Percentiles rank a stretch among this genome's conserved stretches.
Evolutionary conservation across 2,797 vertebrate species (phyloP).

Genomic region (Ptychadena robeensis): DNA sequence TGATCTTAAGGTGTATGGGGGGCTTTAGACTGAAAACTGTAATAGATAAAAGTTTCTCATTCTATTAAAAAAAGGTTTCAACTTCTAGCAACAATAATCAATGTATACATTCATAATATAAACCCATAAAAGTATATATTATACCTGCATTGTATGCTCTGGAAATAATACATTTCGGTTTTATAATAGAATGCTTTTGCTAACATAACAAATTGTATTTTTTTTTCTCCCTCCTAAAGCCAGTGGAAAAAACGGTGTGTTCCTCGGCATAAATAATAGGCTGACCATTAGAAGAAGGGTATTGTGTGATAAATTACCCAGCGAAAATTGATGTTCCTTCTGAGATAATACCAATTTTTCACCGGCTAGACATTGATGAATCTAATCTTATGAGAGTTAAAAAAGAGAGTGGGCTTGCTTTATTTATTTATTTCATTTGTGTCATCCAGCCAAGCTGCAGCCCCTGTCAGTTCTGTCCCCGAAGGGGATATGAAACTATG

Average conservation of each 20-base stretch:
- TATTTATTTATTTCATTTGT: constrained; percentile 8
- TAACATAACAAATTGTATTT: neutral
- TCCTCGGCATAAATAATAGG: constrained; percentile 28
- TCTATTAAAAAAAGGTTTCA: too few species aligned
- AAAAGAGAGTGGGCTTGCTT: constrained; percentile 11
- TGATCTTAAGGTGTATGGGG: too few species aligned
- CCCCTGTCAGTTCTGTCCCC: neutral
- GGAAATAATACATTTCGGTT: neutral
- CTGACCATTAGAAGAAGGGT: constrained; percentile 38
- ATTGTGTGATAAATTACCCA: constrained; percentile 43
- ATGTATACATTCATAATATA: too few species aligned
- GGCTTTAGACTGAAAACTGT: too few species aligned
- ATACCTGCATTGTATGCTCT: too few species aligned
- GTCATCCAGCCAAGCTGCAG: neutral
- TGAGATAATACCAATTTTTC: constrained; percentile 45
- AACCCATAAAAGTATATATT: too few species aligned
- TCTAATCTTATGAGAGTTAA: constrained; percentile 28
- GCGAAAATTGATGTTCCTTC: constrained; percentile 45
- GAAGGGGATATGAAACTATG: neutral
- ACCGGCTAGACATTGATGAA: constrained; percentile 37
- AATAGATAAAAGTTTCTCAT: too few species aligned
- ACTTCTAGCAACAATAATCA: too few species aligned
- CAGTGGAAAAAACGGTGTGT: neutral
- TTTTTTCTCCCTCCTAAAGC: neutral
- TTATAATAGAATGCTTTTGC: neutral